phyloP scores from a whole-genome alignment of 1,140 invertebrate species.

The Drosophila nannoptera region DNA sequence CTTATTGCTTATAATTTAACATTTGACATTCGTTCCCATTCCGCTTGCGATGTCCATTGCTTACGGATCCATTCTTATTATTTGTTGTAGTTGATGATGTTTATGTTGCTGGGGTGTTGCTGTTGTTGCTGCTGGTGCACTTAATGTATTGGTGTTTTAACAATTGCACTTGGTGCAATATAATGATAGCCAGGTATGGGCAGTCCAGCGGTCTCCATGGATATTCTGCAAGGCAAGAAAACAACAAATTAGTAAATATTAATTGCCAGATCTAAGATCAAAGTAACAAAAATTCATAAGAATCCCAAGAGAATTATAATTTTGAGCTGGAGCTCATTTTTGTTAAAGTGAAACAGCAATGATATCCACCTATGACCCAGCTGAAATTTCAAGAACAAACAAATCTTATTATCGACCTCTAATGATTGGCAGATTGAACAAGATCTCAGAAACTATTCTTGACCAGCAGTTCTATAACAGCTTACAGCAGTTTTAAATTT shows the following conservation, averaged over 20 bases:
- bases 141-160: constrained; percentile 94
- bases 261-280: not conserved
- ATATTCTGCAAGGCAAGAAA: constrained; percentile 85
- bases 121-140: constrained; percentile 50
- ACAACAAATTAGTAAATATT: constrained; percentile 39
- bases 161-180: constrained; percentile 94
- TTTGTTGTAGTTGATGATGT: not conserved
- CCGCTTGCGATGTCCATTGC: constrained; percentile 7
- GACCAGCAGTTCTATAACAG: too few relatives aligned
- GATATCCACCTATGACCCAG: too few relatives aligned
- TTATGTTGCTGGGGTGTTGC: constrained; percentile 42
- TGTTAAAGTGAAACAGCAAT: too few relatives aligned
- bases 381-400: too few relatives aligned
- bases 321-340: too few relatives aligned
- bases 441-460: too few relatives aligned
- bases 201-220: constrained; percentile 93
- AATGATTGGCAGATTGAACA: too few relatives aligned
- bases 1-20: constrained; percentile 68
- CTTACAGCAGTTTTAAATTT: too few relatives aligned
- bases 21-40: constrained; percentile 49
- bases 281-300: not conserved
- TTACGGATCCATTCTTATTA: constrained; percentile 41
- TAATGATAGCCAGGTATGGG: constrained; percentile 93
- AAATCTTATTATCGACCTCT: too few relatives aligned
- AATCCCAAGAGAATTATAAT: too few relatives aligned